Conservation (phyloP, 2,797 vertebrate species). For the Leontocebus nigricollis region DNA sequence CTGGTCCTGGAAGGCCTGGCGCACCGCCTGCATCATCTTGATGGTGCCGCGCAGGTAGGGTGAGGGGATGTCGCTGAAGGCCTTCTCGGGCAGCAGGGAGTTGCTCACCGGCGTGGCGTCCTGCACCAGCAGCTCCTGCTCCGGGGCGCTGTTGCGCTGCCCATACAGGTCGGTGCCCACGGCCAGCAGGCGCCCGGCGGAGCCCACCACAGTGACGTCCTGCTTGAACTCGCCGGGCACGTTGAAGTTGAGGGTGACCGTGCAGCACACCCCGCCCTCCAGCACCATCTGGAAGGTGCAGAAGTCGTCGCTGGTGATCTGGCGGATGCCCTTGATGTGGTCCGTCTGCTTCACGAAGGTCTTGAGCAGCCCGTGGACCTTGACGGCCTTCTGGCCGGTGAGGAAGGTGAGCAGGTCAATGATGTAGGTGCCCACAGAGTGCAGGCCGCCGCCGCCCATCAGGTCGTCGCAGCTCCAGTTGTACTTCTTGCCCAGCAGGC, state of each 20-base stretch:
- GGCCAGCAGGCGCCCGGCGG: constrained; percentile 91
- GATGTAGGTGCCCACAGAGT: constrained; percentile 98
- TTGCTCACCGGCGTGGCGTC: constrained; percentile 93
- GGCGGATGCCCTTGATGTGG: constrained; percentile 97
- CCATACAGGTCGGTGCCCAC: constrained; percentile 94
- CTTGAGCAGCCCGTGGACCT: constrained; percentile 97
- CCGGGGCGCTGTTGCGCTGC: constrained; percentile 91
- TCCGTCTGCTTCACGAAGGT: constrained; percentile 99
- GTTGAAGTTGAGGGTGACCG: constrained; percentile 98
- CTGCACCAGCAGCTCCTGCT: constrained; percentile 93
- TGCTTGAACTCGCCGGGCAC: constrained; percentile 97
- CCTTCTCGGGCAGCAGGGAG: constrained; percentile 94
- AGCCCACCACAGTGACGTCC: constrained; percentile 95
- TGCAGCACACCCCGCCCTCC: constrained; percentile 96
- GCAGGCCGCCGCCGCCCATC: constrained; percentile 98
- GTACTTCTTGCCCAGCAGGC: constrained; percentile 98
- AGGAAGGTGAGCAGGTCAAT: constrained; percentile 98
- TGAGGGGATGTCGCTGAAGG: constrained; percentile 96
- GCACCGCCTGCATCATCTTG: constrained; percentile 97
- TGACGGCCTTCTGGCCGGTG: constrained; percentile 93
- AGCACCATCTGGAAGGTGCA: constrained; percentile 99
- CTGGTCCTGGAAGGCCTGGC: constrained; percentile 97
- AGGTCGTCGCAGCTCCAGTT: constrained; percentile 99
- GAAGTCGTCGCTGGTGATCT: constrained; percentile 99
- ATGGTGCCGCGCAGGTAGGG: constrained; percentile 97